Evolutionary conservation across 2,888 invertebrate genomes (phyloP), one percentile per base, ranked within the genome.

Genomic region (Acleris literana): DNA sequence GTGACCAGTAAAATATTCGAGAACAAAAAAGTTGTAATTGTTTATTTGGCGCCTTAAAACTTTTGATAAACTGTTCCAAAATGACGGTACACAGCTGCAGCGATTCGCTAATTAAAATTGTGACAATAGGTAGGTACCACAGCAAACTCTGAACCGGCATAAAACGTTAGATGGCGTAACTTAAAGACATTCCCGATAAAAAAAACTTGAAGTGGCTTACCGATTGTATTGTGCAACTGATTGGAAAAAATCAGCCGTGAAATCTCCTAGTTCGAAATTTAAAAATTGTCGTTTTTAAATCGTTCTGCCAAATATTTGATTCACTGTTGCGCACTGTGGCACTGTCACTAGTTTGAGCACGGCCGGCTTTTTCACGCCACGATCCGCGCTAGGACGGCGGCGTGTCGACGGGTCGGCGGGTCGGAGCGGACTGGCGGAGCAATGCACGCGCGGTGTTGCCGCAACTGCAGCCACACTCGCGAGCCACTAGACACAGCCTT

Each of bases 281-380:
- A 76, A 73, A 73, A 74, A 63, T 70, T 72, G 76, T 70, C 76
- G 83, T 86, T 88, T n/a, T 84, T 17, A 63, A 20, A 58, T 64
- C 48, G 67, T 63, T 84, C 78, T 74, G 67, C 72, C 75, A 77
- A 70, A 76, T 77, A 82, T 80, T 79, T 78, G 82, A 78, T 79
- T 79, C 89, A 90, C 88, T 84, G 79, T 80, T 78, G 80, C 77
- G 82, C 89, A 89, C 90, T 85, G 79, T 84, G 80, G 87, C 91
- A 90, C 91, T 90, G 83, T 86, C 90, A 91, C 90, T 90, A 72
- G 64, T 73, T 72, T 74, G 70, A 76, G 80, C 86, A 83, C 87
- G 78, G 82, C 83, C 85, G 87, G 83, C 82, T 82, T 83, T 83
- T 79, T 82, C 85, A 83, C 88, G 85, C 80, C 79, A 79, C 81